Percentiles rank a stretch among this genome's conserved stretches.
phyloP scores from a whole-genome alignment of 2,888 invertebrate species.

The Epinotia ramella region DNA sequence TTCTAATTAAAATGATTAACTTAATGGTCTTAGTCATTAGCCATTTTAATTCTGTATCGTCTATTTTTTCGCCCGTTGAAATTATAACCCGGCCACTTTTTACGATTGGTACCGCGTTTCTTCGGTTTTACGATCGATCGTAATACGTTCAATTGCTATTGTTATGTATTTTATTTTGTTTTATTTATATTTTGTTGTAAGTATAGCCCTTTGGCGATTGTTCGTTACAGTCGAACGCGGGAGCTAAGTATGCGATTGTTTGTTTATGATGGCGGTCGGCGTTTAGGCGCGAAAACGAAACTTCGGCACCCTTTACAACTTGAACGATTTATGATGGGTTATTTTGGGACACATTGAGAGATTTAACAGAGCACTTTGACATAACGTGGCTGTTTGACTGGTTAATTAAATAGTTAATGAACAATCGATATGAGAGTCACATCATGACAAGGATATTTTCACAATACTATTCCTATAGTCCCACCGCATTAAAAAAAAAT shows the following conservation, averaged over 20 bases:
- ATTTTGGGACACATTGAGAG: no score
- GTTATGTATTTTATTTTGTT: slow-evolving; percentile 50
- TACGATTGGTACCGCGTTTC: slow-evolving; percentile 67
- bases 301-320: neutral
- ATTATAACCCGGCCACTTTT: slow-evolving; percentile 71
- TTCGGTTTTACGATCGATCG: slow-evolving; percentile 65
- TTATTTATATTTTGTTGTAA: slow-evolving; percentile 32
- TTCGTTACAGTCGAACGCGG: slow-evolving; percentile 12
- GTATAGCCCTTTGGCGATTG: slow-evolving; percentile 27
- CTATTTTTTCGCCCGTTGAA: slow-evolving; percentile 70
- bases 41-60: slow-evolving; percentile 82
- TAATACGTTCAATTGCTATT: slow-evolving; percentile 61
- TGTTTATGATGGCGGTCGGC: slow-evolving; percentile 13
- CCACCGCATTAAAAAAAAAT: no score
- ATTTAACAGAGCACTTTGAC: no score
- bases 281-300: neutral
- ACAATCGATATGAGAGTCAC: no score
- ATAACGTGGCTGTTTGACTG: no score
- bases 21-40: slow-evolving; percentile 85
- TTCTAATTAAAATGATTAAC: slow-evolving; percentile 86
- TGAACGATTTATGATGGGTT: neutral
- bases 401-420: no score
- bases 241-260: slow-evolving; percentile 17
- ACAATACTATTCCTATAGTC: no score
- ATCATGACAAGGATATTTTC: no score